Base-by-base conservation (phyloP, 2,113 vertebrate species). In the Antechinus flavipes region DNA sequence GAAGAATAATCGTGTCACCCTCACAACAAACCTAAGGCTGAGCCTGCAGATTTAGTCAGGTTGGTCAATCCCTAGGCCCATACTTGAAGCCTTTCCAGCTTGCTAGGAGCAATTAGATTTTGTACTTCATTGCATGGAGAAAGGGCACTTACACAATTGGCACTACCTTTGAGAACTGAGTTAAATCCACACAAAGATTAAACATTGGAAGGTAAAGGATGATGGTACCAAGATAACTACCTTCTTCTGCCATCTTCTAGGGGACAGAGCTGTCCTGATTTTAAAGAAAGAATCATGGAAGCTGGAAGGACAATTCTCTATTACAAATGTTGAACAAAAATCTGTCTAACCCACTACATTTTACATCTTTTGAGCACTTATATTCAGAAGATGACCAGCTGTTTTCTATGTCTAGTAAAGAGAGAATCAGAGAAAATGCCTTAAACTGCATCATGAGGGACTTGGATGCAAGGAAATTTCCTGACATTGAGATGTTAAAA, bases 361-460 rank as follows among this genome's bases (percentile, higher is more conserved):
- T 42, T 89, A 16, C 68, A 89, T 35, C 95, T 58, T 95, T 90
- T 54, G 91, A 50, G 92, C 27, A 92, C 56, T 92, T 95, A 58
- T 53, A 93, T 9, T 27, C 25, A 54, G 54, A 35, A 25, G 95
- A 90, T 50, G 27, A 97, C 91, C 58, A 84, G n/a, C 35, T 92
- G 54, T 52, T 97, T 55, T 95, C 91, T 93, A 96, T 49, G 0
- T 91, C 35, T 61, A 93, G 50, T 91, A 96, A 95, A 91, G 84
- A 91, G 94, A 96, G 93, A 97, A 97, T 96, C 76, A 97, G 92
- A 96, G 97, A 94, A 97, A 97, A 96, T 96, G 94, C 95, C 91
- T 96, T 95, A 96, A 96, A 93, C 94, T 95, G 91, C 12, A 93
- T 54, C 35, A 97, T 93, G 97, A 96, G 91, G 96, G 93, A 22